These are phyloP conservation scores for Rhaphigaster nebulosa DNA, from an alignment of 2,888 invertebrate genomes.

Conservation along the genomic window DNA sequence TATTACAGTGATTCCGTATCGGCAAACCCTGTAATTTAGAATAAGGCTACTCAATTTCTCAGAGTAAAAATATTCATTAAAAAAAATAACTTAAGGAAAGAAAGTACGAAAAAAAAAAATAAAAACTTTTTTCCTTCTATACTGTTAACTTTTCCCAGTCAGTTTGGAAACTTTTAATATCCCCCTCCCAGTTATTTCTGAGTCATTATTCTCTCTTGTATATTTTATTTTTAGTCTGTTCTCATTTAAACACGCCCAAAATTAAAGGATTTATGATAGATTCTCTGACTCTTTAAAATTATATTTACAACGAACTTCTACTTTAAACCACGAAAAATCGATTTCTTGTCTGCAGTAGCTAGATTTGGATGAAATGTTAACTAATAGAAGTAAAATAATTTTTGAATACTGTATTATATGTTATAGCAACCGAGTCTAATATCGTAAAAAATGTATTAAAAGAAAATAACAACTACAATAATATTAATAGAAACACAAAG, in stretches of 20 bases:
- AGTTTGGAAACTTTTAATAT: not conserved
- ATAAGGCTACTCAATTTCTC: constrained; percentile 42
- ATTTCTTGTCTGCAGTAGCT: too few relatives aligned
- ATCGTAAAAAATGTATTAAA: too few relatives aligned
- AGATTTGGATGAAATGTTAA: too few relatives aligned
- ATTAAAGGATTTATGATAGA: not conserved
- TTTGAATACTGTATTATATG: too few relatives aligned
- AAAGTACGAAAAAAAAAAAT: not conserved
- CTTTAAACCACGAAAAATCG: not conserved
- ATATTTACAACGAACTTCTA: not conserved
- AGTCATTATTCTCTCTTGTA: constrained; percentile 1
- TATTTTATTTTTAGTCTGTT: not conserved
- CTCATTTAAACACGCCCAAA: not conserved
- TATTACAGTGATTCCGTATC: not conserved
- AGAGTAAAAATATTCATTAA: constrained; percentile 51
- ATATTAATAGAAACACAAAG: too few relatives aligned
- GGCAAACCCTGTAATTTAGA: not conserved
- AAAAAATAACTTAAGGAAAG: not conserved
- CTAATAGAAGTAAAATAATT: too few relatives aligned
- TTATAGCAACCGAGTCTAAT: too few relatives aligned
- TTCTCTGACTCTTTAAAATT: not conserved
- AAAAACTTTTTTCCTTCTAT: not conserved
- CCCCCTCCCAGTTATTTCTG: not conserved
- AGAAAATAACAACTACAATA: too few relatives aligned
- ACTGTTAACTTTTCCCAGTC: not conserved